These are phyloP conservation scores for Steinernema carpocapsae DNA, from an alignment of 2,888 invertebrate species.

Conservation along the genomic window DNA sequence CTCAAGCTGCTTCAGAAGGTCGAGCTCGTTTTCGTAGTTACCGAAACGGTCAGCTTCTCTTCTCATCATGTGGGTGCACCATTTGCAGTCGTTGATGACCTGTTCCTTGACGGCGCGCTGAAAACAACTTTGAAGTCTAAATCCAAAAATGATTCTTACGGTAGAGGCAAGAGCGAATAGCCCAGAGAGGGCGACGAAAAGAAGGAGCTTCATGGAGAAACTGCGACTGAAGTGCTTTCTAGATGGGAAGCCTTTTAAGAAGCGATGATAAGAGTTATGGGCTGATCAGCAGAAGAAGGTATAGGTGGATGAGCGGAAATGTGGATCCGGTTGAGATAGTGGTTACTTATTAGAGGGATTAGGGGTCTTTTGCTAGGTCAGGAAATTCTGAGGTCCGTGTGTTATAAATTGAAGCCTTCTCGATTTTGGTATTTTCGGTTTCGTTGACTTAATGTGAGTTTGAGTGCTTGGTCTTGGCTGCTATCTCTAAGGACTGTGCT, in stretches of 20 bases:
- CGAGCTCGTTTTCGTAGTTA: not conserved
- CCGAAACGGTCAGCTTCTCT: not conserved
- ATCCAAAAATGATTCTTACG: not conserved
- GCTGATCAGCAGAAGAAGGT: too few relatives aligned
- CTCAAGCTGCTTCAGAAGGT: not conserved
- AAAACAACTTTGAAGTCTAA: not conserved
- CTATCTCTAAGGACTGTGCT: too few relatives aligned
- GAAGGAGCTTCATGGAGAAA: slow-evolving; percentile 7
- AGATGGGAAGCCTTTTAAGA: not conserved
- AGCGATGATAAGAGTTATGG: too few relatives aligned
- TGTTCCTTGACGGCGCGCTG: too few relatives aligned
- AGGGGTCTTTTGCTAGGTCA: not conserved
- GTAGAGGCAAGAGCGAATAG: not conserved
- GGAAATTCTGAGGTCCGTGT: not conserved
- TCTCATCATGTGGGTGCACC: not conserved
- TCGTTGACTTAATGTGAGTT: too few relatives aligned
- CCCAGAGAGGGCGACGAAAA: not conserved
- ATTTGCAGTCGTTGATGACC: slow-evolving; percentile 8
- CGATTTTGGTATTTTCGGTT: too few relatives aligned
- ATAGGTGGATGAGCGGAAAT: too few relatives aligned
- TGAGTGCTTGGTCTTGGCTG: too few relatives aligned
- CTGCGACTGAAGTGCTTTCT: not conserved
- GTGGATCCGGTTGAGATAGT: not conserved
- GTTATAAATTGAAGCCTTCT: too few relatives aligned
- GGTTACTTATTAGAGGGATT: not conserved